Evolutionary conservation across 2,888 invertebrate genomes (phyloP).

Genomic region (Gasteruption jaculator): DNA sequence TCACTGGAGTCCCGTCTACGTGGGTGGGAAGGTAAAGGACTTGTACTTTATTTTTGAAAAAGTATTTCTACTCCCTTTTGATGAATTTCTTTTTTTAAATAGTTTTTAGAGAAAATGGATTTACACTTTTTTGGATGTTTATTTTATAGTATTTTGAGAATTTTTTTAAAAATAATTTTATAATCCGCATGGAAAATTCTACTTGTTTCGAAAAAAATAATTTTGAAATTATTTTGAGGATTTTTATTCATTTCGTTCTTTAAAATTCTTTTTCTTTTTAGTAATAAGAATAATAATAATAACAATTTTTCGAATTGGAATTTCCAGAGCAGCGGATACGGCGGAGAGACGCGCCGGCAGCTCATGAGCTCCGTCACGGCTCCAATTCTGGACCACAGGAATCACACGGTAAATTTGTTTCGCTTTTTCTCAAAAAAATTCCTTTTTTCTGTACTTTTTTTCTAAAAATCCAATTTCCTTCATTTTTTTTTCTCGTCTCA

Average conservation of each 20-base stretch:
- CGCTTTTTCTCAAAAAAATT: not conserved
- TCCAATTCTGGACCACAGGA: conserved; percentile 91
- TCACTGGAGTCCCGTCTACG: conserved; percentile 92
- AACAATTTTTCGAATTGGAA: conserved; percentile 16
- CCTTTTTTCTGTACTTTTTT: not conserved
- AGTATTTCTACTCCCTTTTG: no score
- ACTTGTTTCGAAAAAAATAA: not conserved
- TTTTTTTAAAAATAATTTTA: no score
- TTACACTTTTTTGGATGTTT: not conserved
- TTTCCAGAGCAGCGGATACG: conserved; percentile 64
- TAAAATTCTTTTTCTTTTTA: not conserved
- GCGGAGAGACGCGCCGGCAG: conserved; percentile 69
- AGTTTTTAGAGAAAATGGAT: not conserved
- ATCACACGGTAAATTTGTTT: conserved; percentile 67
- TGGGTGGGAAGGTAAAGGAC: conserved; percentile 68
- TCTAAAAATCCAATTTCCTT: conserved; percentile 8
- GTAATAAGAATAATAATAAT: not conserved
- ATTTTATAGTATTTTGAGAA: no score
- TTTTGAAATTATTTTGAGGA: not conserved
- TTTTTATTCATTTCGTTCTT: not conserved
- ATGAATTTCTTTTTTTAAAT: conserved; percentile 9
- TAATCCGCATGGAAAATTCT: no score
- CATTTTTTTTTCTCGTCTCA: conserved; percentile 45
- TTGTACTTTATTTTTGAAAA: conserved; percentile 4
- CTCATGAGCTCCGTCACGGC: conserved; percentile 91